Conservation (phyloP, 2,888 invertebrate genomes). For the Teinopalpus imperialis region DNA sequence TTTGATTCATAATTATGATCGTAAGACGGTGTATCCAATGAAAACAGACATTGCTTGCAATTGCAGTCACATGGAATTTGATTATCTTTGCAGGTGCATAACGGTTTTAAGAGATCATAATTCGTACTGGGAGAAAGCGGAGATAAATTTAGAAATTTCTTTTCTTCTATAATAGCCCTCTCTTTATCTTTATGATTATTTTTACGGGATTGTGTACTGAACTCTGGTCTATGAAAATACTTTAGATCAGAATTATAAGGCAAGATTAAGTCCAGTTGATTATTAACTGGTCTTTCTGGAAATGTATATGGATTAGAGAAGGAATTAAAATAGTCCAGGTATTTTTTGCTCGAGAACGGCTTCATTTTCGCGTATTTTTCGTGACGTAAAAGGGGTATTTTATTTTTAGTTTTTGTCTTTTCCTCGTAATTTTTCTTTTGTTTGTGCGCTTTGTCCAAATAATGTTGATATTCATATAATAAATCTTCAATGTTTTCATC, state of each 20-base stretch:
- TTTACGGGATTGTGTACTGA: constrained; percentile 30
- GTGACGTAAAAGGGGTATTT: constrained; percentile 56
- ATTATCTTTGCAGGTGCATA: constrained; percentile 56
- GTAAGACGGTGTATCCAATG: constrained; percentile 33
- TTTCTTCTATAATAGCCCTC: constrained; percentile 3
- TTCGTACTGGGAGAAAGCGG: constrained; percentile 31
- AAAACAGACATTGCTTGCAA: constrained; percentile 57
- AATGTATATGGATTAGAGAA: constrained; percentile 39
- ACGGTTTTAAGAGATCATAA: constrained; percentile 40
- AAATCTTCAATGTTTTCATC: constrained; percentile 65
- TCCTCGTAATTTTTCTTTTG: constrained; percentile 56
- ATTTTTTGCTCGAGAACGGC: constrained; percentile 36
- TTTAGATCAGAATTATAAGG: constrained; percentile 45
- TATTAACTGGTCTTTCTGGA: constrained; percentile 38
- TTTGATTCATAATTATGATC: constrained; percentile 23
- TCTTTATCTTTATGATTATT: constrained; percentile 34
- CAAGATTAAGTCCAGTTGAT: constrained; percentile 53
- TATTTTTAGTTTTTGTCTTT: constrained; percentile 62
- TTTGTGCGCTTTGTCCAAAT: constrained; percentile 67
- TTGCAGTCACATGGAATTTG: constrained; percentile 55
- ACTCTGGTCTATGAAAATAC: constrained; percentile 39
- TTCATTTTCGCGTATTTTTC: constrained; percentile 55
- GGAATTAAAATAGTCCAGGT: constrained; percentile 43
- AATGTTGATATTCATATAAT: constrained; percentile 64
- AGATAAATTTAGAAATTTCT: constrained; percentile 13